phyloP scores from a whole-genome alignment of 2,113 vertebrate genomes.

The Panurus biarmicus region DNA sequence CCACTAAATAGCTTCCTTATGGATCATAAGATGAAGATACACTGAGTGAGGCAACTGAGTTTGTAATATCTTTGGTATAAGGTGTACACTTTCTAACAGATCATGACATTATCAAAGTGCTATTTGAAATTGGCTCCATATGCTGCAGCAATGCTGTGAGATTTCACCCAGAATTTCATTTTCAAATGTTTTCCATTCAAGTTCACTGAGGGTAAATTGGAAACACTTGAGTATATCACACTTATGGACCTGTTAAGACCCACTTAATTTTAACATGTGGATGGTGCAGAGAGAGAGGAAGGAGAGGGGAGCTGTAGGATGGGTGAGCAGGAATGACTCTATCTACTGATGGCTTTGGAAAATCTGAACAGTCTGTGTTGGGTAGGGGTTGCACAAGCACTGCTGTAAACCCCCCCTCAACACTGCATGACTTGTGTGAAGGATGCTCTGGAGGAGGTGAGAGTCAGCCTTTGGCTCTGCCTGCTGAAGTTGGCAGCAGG shows the following conservation, averaged over 20 bases:
- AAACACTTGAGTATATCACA: constrained; percentile 47
- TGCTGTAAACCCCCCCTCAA: background rate
- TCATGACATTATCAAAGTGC: constrained; percentile 61
- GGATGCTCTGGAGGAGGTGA: fast-evolving
- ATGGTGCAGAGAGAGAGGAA: background rate
- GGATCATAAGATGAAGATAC: constrained; percentile 29
- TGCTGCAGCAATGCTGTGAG: constrained; percentile 24
- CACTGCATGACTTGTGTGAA: background rate
- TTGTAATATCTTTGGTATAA: constrained; percentile 28
- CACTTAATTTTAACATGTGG: constrained; percentile 25
- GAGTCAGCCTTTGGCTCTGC: background rate
- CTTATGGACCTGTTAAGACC: constrained; percentile 30
- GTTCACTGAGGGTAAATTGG: constrained; percentile 47
- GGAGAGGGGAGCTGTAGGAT: background rate
- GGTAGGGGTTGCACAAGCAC: background rate
- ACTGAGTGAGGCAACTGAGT: constrained; percentile 25
- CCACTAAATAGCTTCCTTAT: constrained; percentile 49
- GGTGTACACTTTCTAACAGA: constrained; percentile 52
- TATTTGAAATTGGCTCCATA: constrained; percentile 61
- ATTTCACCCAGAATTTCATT: constrained; percentile 44
- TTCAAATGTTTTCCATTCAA: constrained; percentile 49
- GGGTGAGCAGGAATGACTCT: background rate
- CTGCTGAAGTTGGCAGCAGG: background rate
- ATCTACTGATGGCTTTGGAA: background rate
- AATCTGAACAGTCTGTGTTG: background rate